Evolutionary conservation across 2,888 invertebrate genomes (phyloP), one percentile per base, ranked within the genome.

Genomic region (Lathronympha strigana): DNA sequence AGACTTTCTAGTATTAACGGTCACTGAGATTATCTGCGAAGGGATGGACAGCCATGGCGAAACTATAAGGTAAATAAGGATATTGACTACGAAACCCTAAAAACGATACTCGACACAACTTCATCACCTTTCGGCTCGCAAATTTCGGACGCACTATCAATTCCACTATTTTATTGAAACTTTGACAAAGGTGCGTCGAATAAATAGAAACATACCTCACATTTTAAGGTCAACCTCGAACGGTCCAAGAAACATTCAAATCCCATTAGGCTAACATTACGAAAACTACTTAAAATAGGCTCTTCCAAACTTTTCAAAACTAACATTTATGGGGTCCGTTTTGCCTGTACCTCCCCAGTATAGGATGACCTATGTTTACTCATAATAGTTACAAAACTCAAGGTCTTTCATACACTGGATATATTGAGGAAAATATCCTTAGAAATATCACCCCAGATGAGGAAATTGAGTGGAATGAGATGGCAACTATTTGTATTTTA

Each of bases 381-480:
- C 9, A 15, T 17, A 40, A 19, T 8, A 1, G 8, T 40, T 19
- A 40, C 40, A 15, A 8, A 2, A 17, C 8, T 9, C 2, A 40
- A 17, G 17, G 9, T 9, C 8, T 11, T 19, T 8, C 1, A 13
- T 11, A n/a, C 17, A 19, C 13, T 33, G 31, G 31, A 19, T 33
- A 33, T 17, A 19, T 17, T 8, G 2, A 15, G 43, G 19, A 21
- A 5, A 8, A 43, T 21, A 43, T 11, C 43, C 19, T 5, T 21
- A 19, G 9, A 43, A 43, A 43, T 21, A 43, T 47, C 47, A n/a
- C 47, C 33, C n/a, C 9, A 66, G 60, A 66, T n/a, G 47, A 40
- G 64, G 60, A 60, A 66, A 66, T 61, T 49, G 60, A 54, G 66
- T 66, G 66, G 60, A 66, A 61, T 66, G 66, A 66, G 60, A 54